Conservation (phyloP, 2,888 invertebrate genomes). For the Leptothorax acervorum region DNA sequence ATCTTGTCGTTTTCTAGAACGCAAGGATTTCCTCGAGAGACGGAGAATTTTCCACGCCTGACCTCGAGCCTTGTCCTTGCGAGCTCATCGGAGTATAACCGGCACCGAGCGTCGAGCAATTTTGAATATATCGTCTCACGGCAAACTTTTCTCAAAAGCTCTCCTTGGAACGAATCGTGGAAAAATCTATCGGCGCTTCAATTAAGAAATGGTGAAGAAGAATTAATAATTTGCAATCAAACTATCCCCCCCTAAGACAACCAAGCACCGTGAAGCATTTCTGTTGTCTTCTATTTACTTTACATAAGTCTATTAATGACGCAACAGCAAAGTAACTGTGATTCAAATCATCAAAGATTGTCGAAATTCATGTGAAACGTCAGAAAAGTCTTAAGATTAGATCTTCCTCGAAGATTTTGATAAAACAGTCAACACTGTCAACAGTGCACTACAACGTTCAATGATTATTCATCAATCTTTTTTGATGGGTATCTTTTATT, state of each 20-base stretch:
- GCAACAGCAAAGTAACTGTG: neutral
- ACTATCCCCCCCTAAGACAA: neutral
- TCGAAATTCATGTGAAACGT: neutral
- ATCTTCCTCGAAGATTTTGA: neutral
- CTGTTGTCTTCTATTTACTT: neutral
- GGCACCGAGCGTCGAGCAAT: neutral
- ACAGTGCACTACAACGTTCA: neutral
- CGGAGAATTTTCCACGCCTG: constrained; percentile 27
- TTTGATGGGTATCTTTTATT: neutral
- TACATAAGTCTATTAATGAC: neutral
- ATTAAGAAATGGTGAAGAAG: too few relatives aligned
- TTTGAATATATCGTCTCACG: neutral
- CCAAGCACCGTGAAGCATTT: neutral
- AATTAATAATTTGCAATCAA: neutral
- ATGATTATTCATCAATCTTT: neutral
- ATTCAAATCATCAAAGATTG: neutral
- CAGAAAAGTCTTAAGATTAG: neutral
- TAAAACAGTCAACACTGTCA: neutral
- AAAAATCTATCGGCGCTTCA: neutral
- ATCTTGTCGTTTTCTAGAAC: constrained; percentile 38
- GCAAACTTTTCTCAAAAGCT: neutral
- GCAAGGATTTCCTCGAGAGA: constrained; percentile 38
- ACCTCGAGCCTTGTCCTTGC: constrained; percentile 41
- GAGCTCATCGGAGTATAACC: constrained; percentile 32
- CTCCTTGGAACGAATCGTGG: neutral